Evolutionary conservation across 2,797 vertebrate species (phyloP).

Genomic region (Takifugu ocellatus): DNA sequence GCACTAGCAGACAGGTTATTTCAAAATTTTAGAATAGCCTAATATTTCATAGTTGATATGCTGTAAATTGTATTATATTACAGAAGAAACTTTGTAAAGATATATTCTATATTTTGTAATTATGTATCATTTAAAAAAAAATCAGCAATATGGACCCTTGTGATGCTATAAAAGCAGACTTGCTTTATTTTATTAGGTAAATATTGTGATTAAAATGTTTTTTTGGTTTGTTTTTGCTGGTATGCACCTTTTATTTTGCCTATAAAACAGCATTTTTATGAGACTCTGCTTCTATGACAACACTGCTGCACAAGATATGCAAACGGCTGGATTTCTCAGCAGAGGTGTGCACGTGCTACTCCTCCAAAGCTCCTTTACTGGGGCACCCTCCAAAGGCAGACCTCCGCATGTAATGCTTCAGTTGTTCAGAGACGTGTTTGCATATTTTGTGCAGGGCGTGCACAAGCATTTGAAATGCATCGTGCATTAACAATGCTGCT

Average conservation of each 20-base stretch:
- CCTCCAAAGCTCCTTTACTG: constrained; percentile 51
- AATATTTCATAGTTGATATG: constrained; percentile 89
- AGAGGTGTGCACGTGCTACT: constrained; percentile 36
- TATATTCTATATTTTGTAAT: constrained; percentile 99
- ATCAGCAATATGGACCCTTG: constrained; percentile 97
- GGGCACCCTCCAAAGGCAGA: constrained; percentile 47
- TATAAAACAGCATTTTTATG: constrained; percentile 71
- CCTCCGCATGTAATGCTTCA: constrained; percentile 45
- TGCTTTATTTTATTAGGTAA: constrained; percentile 84
- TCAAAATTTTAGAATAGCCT: constrained; percentile 85
- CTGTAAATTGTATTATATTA: constrained; percentile 97
- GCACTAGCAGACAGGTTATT: constrained; percentile 93
- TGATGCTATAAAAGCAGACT: constrained; percentile 75
- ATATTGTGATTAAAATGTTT: constrained; percentile 75
- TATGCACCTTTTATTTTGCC: constrained; percentile 69
- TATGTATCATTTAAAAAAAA: constrained; percentile 86
- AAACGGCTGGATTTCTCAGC: constrained; percentile 63
- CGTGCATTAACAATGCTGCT: constrained; percentile 75
- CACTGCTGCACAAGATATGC: constrained; percentile 79
- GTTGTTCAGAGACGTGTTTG: constrained; percentile 53
- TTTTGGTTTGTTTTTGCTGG: constrained; percentile 65
- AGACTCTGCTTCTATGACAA: constrained; percentile 72
- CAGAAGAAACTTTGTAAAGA: constrained; percentile 92
- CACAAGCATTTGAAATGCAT: constrained; percentile 62
- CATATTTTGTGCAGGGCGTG: constrained; percentile 70